Evolutionary conservation across 37 sponge, comb jelly and placozoan genomes (phyloP).

Genomic region (Ianthella basta): DNA sequence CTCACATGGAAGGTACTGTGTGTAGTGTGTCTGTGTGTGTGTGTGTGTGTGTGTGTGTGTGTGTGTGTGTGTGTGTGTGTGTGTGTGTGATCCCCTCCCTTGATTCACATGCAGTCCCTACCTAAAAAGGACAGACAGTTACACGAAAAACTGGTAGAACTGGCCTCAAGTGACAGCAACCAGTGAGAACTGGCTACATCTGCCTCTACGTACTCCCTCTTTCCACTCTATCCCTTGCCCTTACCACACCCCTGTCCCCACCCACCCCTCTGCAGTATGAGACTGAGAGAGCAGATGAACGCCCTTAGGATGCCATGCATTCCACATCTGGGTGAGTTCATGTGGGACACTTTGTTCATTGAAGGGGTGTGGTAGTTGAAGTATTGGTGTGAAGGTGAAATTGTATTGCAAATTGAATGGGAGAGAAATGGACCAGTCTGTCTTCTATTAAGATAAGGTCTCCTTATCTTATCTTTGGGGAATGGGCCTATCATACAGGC

Average conservation of each 20-base stretch:
- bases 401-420: no score
- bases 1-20: slow-evolving; percentile 74
- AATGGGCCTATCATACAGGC: no score
- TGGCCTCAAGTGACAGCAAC: slow-evolving; percentile 68
- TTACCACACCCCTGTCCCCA: neutral
- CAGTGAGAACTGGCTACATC: slow-evolving; percentile 33
- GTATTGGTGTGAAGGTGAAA: neutral
- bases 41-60: neutral
- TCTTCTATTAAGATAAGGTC: no score
- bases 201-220: neutral
- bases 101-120: neutral
- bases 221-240: neutral
- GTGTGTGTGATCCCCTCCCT: neutral
- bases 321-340: slow-evolving; percentile 62
- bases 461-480: no score
- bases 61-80: neutral
- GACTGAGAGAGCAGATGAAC: slow-evolving; percentile 69
- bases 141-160: slow-evolving; percentile 60
- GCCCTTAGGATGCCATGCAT: slow-evolving; percentile 67
- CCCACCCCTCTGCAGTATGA: slow-evolving; percentile 39
- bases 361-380: neutral
- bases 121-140: slow-evolving; percentile 66
- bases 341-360: neutral
- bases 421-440: no score
- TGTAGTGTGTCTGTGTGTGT: neutral